Conservation (phyloP, 2,888 invertebrate genomes). For the Muschampia plurimacula region DNA sequence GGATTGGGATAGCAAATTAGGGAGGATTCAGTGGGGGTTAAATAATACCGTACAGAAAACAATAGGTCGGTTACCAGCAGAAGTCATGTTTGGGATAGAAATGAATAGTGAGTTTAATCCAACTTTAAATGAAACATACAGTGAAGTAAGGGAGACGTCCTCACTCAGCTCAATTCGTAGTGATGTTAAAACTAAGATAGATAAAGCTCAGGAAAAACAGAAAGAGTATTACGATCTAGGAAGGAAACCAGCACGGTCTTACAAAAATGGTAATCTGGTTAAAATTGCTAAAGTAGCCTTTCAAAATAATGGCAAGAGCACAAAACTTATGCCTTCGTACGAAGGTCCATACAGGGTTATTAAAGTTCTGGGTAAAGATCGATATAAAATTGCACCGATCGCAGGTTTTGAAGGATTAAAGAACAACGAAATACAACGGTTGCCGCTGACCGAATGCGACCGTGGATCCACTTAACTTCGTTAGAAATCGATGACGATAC, state of each 20-base stretch:
- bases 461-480: neutral
- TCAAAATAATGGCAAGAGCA: neutral
- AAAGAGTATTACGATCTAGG: neutral
- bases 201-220: neutral
- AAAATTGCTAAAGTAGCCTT: neutral
- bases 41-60: neutral
- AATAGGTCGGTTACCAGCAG: neutral
- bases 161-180: neutral
- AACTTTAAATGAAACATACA: neutral
- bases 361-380: neutral
- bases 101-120: neutral
- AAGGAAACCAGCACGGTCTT: neutral
- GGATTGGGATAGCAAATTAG: neutral
- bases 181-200: neutral
- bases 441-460: neutral
- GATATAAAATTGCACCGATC: constrained; percentile 1
- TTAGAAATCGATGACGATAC: neutral
- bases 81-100: neutral
- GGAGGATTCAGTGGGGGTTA: neutral
- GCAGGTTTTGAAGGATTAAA: neutral
- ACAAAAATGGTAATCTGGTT: neutral
- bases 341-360: neutral
- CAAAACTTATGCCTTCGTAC: neutral
- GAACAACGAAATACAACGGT: neutral
- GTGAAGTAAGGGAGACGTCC: neutral